Evolutionary conservation across 2,888 invertebrate species (phyloP).

Genomic region (Aphelenchoides bicaudatus): DNA sequence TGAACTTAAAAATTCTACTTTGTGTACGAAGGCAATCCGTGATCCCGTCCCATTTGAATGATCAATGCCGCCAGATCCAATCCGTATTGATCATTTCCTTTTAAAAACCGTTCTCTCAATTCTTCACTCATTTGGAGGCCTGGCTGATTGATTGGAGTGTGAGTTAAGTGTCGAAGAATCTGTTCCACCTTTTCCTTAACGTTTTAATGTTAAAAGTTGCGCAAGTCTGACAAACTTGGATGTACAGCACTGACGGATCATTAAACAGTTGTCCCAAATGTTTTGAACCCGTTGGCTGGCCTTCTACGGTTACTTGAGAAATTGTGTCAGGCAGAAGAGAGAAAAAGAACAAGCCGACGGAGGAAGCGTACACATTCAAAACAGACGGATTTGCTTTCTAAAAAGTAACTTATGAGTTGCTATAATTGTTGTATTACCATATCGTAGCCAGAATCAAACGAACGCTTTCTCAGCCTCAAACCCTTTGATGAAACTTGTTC

Average conservation of each 20-base stretch:
- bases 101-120: slow-evolving; percentile 45
- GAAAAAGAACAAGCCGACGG: slow-evolving; percentile 56
- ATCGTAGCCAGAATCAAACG: slow-evolving; percentile 66
- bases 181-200: too few relatives aligned
- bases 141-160: slow-evolving; percentile 41
- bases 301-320: slow-evolving; percentile 32
- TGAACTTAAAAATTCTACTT: too few relatives aligned
- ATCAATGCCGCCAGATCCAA: slow-evolving; percentile 53
- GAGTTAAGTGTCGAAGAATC: slow-evolving; percentile 33
- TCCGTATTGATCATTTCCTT: slow-evolving; percentile 34
- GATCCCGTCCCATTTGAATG: slow-evolving; percentile 48
- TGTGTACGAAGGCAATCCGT: slow-evolving; percentile 43
- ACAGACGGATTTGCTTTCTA: slow-evolving; percentile 71
- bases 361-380: slow-evolving; percentile 75
- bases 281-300: slow-evolving; percentile 18
- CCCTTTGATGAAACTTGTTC: slow-evolving; percentile 41
- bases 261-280: slow-evolving; percentile 34
- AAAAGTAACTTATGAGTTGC: slow-evolving; percentile 20
- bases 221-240: too few relatives aligned
- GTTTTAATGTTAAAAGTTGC: too few relatives aligned
- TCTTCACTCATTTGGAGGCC: slow-evolving; percentile 46
- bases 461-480: slow-evolving; percentile 28
- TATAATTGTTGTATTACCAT: slow-evolving; percentile 53
- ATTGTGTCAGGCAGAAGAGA: slow-evolving; percentile 44
- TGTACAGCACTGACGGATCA: slow-evolving; percentile 38